Percentiles rank a stretch among this genome's conserved stretches.
phyloP scores from a whole-genome alignment of 2,888 invertebrate species.

The Lithophane socia region DNA sequence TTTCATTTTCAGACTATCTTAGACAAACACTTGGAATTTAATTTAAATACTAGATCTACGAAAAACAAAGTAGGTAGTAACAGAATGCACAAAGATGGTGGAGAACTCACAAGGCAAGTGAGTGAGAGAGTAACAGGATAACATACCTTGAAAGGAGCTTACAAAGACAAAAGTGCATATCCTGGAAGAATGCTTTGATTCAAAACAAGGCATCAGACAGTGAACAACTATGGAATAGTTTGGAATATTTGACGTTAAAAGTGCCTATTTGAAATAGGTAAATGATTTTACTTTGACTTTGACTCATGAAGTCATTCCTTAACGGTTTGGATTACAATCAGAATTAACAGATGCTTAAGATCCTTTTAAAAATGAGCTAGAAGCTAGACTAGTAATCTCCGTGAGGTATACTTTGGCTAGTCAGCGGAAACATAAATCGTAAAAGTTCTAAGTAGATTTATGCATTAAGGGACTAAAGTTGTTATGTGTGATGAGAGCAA shows the following conservation, averaged over 20 bases:
- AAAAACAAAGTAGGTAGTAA: conserved; percentile 27
- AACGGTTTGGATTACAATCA: background rate
- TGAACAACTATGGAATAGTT: conserved; percentile 7
- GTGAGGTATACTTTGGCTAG: background rate
- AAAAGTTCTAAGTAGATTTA: background rate
- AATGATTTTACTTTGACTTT: no score
- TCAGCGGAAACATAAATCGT: background rate
- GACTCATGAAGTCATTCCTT: background rate
- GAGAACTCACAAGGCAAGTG: conserved; percentile 20
- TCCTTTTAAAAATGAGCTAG: background rate
- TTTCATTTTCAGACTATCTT: conserved; percentile 31
- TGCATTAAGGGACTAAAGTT: background rate
- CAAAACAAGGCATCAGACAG: conserved; percentile 16
- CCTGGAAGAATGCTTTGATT: conserved; percentile 39
- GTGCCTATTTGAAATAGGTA: no score
- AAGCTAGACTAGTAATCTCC: background rate
- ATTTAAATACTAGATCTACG: conserved; percentile 50
- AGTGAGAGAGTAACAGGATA: conserved; percentile 44
- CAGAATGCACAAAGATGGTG: conserved; percentile 24
- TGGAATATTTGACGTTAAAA: background rate
- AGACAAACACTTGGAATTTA: conserved; percentile 54
- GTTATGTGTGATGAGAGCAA: conserved; percentile 6
- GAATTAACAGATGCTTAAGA: background rate
- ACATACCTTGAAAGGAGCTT: conserved; percentile 41
- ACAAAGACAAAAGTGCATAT: conserved; percentile 42